Conservation (phyloP, 2,888 invertebrate species). For the Tortricodes alternella region DNA sequence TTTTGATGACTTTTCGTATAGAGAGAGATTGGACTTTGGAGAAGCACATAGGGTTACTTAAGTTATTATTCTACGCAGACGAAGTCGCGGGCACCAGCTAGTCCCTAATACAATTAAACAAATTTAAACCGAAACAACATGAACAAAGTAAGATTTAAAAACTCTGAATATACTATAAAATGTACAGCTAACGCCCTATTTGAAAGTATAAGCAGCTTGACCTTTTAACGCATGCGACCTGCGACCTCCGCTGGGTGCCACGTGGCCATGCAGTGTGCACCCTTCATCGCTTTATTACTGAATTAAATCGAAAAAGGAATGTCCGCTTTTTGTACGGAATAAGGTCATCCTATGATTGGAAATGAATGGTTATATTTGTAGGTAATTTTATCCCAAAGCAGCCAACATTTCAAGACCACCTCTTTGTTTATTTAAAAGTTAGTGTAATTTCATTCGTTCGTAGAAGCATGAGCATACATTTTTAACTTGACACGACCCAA, state of each 20-base stretch:
- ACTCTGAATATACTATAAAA: conserved; percentile 40
- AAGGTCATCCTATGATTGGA: too few relatives aligned
- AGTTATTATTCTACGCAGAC: too few relatives aligned
- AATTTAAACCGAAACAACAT: background rate
- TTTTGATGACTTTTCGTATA: too few relatives aligned
- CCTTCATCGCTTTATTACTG: conserved; percentile 32
- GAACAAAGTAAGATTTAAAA: conserved; percentile 37
- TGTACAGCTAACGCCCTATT: conserved; percentile 47
- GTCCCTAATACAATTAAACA: too few relatives aligned
- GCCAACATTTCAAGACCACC: background rate
- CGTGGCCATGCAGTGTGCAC: conserved; percentile 52
- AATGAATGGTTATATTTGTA: too few relatives aligned
- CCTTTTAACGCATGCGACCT: conserved; percentile 61
- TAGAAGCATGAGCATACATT: conserved; percentile 14
- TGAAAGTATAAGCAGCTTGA: conserved; percentile 49
- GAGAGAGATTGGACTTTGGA: too few relatives aligned
- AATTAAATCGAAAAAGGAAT: too few relatives aligned
- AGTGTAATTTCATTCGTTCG: background rate
- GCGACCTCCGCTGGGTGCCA: conserved; percentile 61
- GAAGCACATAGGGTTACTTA: too few relatives aligned
- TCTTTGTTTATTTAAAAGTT: background rate
- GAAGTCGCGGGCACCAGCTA: too few relatives aligned
- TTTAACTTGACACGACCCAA: conserved; percentile 24
- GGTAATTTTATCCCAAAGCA: background rate
- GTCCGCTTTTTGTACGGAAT: too few relatives aligned